phyloP scores from a whole-genome alignment of 2,888 invertebrate species.

The Hybos culiciformis region DNA sequence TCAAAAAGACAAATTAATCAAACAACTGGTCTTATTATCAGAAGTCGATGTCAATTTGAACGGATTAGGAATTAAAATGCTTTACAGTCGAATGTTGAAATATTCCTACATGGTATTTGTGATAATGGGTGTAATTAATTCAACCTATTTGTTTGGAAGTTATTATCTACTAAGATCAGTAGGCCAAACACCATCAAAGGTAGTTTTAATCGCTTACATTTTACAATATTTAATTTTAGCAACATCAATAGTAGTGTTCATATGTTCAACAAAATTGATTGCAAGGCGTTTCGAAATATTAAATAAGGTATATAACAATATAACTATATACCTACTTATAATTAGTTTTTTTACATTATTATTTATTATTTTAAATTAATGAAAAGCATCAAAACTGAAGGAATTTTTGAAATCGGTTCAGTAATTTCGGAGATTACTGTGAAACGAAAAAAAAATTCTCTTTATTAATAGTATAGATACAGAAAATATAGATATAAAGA shows the following conservation, averaged over 20 bases:
- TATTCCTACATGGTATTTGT: slow-evolving; percentile 25
- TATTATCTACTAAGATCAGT: slow-evolving; percentile 25
- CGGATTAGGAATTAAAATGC: slow-evolving; percentile 27
- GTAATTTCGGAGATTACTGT: too few species aligned
- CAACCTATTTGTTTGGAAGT: slow-evolving; percentile 27
- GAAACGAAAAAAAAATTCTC: too few species aligned
- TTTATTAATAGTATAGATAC: too few species aligned
- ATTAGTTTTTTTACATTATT: too few species aligned
- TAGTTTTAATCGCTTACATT: slow-evolving; percentile 29
- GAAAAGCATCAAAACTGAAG: too few species aligned
- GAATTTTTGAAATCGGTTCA: too few species aligned
- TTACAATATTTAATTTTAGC: slow-evolving; percentile 29
- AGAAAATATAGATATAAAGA: too few species aligned
- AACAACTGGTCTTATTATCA: slow-evolving; percentile 23
- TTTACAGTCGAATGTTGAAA: slow-evolving; percentile 29
- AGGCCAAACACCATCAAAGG: slow-evolving; percentile 25
- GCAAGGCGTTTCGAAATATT: slow-evolving; percentile 27
- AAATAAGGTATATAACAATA: slow-evolving; percentile 25
- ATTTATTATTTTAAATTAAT: too few species aligned
- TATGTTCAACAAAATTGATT: slow-evolving; percentile 28
- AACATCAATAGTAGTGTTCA: slow-evolving; percentile 29
- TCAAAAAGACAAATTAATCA: slow-evolving; percentile 23
- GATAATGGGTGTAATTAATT: slow-evolving; percentile 24
- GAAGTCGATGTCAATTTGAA: slow-evolving; percentile 26
- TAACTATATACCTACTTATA: too few species aligned